Base-by-base conservation (phyloP, 37 sponge, comb jelly and placozoan genomes). In the Hormiphora californensis region DNA sequence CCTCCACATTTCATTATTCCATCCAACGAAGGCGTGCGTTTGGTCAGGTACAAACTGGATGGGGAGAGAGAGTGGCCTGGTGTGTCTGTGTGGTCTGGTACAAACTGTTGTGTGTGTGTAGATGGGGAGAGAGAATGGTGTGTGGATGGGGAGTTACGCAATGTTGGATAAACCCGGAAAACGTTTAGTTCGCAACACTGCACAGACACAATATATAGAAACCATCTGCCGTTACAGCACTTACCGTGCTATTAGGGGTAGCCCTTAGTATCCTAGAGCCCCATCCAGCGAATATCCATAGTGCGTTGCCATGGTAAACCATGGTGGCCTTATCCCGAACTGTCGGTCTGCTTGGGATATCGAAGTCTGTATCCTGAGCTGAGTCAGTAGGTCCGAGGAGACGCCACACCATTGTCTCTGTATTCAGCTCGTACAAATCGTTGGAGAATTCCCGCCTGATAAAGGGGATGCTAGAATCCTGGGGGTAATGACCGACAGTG, bases 1-100 rank as follows among this genome's bases (percentile, higher is more conserved):
- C 44, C 81, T 73, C 81, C 81, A 73, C 81, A 73, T 43, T 28
- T 73, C 81, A 41, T 73, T 73, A 28, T 73, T 73, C 81, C 81
- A 73, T 25, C 81, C 81, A n/a, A 73, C 81, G 43, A 73, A 73
- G 46, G 40, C 81, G 46, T 73, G 81, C 7, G 81, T 43, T 19
- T 19, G 40, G 81, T 73, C 81, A 7, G 81, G 81, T 19, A 73
- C 35, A 28, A 73, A 73, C 81, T 73, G 81, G 23, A 46, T 46
- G 51, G 51, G 51, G 51, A 12, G 8, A 46, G 51, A 46, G 51
- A 17, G 8, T 12, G 11, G 12, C 8, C 51, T 15, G 8, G 51
- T 46, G 12, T 15, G 12, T 12, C 8, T 46, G 51, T 46, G 12
- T 46, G 12, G 51, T 46, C 8, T 15, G n/a, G n/a, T n/a, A n/a